Conservation (phyloP, 2,888 invertebrate species). For the Luperina testacea region DNA sequence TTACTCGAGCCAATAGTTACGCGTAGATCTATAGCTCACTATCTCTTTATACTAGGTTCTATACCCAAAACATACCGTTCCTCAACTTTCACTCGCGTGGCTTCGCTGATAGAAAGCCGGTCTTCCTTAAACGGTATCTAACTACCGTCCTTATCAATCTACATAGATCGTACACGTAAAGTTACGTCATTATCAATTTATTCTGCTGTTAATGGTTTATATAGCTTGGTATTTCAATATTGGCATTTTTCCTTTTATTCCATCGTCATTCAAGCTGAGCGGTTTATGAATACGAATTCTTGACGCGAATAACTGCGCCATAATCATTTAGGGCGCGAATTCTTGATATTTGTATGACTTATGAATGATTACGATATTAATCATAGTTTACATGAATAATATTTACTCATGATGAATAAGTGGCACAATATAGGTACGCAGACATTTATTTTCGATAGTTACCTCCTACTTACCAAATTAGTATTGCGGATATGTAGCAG, state of each 20-base stretch:
- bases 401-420: background rate
- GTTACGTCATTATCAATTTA: constrained; percentile 9
- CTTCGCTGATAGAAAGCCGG: background rate
- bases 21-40: too few relatives aligned
- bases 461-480: background rate
- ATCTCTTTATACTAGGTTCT: background rate
- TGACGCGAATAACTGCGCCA: background rate
- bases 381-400: constrained; percentile 11
- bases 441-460: background rate
- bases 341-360: constrained; percentile 27
- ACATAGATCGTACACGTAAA: background rate
- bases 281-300: constrained; percentile 35
- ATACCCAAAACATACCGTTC: background rate
- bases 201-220: background rate
- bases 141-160: background rate
- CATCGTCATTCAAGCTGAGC: background rate
- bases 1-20: background rate
- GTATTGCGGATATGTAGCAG: background rate
- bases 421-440: background rate
- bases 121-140: constrained; percentile 19
- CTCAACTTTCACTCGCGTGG: constrained; percentile 9
- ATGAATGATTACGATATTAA: constrained; percentile 25
- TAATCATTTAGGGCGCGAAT: constrained; percentile 32
- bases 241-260: constrained; percentile 36
- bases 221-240: constrained; percentile 31